A percentile compares a stretch with the other conserved stretches of the same genome.
These are phyloP conservation scores for Heliocidaris erythrogramma DNA, from an alignment of 35 echinoderm and acorn worm genomes.

Conservation along the genomic window DNA sequence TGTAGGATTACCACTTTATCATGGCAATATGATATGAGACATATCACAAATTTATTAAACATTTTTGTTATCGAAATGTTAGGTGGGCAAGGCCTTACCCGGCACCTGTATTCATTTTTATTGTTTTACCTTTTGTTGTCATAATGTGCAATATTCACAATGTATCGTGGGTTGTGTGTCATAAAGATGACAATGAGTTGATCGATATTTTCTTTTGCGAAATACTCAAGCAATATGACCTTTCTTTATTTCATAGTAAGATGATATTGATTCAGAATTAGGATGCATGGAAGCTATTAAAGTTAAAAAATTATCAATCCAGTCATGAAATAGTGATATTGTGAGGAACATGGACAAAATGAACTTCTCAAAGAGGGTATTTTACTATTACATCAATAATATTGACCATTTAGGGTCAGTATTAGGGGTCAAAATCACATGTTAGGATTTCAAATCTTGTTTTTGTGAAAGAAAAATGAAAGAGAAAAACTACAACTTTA, in stretches of 20 bases:
- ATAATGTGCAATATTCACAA: constrained; percentile 12
- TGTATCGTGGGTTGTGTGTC: neutral
- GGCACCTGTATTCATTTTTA: neutral
- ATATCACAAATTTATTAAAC: neutral
- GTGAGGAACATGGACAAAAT: neutral
- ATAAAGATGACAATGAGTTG: neutral
- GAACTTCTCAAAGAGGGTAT: neutral
- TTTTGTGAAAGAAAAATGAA: neutral
- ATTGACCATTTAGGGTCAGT: no score
- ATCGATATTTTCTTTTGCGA: no score
- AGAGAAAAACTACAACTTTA: neutral
- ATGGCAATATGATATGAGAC: neutral
- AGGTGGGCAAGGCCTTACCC: neutral
- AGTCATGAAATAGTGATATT: no score
- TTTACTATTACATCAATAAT: neutral
- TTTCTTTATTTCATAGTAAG: no score
- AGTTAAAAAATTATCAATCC: no score
- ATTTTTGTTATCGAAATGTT: neutral
- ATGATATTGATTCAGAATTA: no score
- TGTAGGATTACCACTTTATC: neutral
- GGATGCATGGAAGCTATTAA: no score
- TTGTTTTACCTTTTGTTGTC: no score
- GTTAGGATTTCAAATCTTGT: neutral
- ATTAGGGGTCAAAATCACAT: neutral
- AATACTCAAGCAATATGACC: no score